Base-by-base conservation (phyloP, 2,113 vertebrate genomes). In the Xenopus borealis region DNA sequence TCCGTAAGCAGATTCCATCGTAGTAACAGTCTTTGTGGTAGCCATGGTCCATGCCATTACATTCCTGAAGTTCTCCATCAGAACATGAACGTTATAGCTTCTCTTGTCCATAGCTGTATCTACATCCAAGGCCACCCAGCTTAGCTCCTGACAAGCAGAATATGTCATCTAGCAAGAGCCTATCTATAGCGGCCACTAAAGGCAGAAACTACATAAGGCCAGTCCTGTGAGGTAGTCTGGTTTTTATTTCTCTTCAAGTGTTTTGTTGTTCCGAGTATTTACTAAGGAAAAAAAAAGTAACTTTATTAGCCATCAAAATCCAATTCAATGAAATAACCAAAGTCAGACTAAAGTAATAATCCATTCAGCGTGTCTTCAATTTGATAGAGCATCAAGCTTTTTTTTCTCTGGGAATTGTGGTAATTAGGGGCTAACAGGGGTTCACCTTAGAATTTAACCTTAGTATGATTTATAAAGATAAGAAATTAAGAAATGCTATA, bases 141-240 rank as follows among this genome's bases (percentile, higher is more conserved):
- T 40, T 52, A 13, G 18, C 30, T 62, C 50, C 13, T 13, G 64
- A 47, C 62, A 44, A 17, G 64, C 9, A 57, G 14, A 10, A 66
- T 10, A 23, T 19, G 50, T 65, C n/a, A 64, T 52, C 17, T 27
- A 16, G 14, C 20, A 66, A 13, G 16, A 53, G 62, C 65, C 47
- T 7, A 44, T 52, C 30, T 62, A 52, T 19, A 12, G 12, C 18
- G 13, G 16, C 16, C 46, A 46, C 44, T 12, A 20, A 23, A 13
- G 23, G 71, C n/a, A 72, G 47, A 65, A 72, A 55, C 46, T 13
- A 12, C 18, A 12, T 7, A 23, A 64, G 40, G 18, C n/a, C 46
- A 72, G 19, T 66, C 55, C 30, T 7, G 8, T 69, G 73, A 75
- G 73, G 73, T 75, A 75, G 72, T 67, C 64, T 23, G 9, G 13